Percentiles rank a stretch among this genome's conserved stretches.
These are phyloP conservation scores for Benthosema pterotum DNA, from an alignment of 2,797 vertebrate species.

Conservation along the genomic window DNA sequence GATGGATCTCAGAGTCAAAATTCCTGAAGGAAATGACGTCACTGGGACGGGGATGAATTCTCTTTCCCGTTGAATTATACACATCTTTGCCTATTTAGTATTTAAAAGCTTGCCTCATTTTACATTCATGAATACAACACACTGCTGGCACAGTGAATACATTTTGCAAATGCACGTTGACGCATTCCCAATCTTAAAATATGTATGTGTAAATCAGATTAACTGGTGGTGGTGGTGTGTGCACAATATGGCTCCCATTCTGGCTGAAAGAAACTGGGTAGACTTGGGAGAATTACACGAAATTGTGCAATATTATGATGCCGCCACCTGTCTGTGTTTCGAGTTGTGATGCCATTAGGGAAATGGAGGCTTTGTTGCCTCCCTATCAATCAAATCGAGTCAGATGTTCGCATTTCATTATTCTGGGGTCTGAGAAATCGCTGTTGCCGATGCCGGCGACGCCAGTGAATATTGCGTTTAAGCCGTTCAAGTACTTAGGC, in stretches of 20 bases:
- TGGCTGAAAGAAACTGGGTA: slow-evolving; percentile 35
- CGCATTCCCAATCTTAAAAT: slow-evolving; percentile 37
- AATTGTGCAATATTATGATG: slow-evolving; percentile 31
- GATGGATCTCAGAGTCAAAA: slow-evolving; percentile 34
- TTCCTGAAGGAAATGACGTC: slow-evolving; percentile 61
- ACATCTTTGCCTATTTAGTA: slow-evolving; percentile 54
- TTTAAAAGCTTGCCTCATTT: slow-evolving; percentile 62
- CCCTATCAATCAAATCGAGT: slow-evolving; percentile 43
- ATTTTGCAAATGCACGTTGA: slow-evolving; percentile 33
- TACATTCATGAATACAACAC: slow-evolving; percentile 54
- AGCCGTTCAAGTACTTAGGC: not conserved
- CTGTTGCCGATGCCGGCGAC: slow-evolving; percentile 11
- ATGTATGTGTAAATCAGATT: slow-evolving; percentile 54
- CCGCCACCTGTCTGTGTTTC: slow-evolving; percentile 49
- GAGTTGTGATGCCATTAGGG: slow-evolving; percentile 34
- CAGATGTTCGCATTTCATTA: slow-evolving; percentile 32
- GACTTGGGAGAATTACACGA: slow-evolving; percentile 34
- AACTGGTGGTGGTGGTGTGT: slow-evolving; percentile 19
- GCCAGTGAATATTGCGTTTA: not conserved
- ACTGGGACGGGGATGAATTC: slow-evolving; percentile 44
- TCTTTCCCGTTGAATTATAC: slow-evolving; percentile 60
- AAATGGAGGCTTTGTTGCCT: slow-evolving; percentile 19
- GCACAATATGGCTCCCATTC: slow-evolving; percentile 33
- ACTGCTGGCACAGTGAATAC: slow-evolving; percentile 55
- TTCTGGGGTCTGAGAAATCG: slow-evolving; percentile 2